Base-by-base conservation (phyloP, 1,140 invertebrate species). In the Drosophila varians region DNA sequence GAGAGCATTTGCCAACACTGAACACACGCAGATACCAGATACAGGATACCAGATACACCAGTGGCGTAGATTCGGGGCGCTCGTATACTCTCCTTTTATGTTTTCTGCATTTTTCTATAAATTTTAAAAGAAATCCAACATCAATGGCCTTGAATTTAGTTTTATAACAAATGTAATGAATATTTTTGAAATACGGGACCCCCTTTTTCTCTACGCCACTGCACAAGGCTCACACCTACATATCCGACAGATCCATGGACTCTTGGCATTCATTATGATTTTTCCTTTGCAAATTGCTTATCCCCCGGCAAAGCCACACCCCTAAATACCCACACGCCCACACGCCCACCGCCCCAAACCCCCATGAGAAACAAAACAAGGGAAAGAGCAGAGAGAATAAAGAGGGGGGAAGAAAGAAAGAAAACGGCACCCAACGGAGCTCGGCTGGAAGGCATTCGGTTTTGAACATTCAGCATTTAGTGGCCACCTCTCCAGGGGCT, bases 1-100 rank as follows among this genome's bases (percentile, higher is more conserved):
- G 31, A 42, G 31, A 53, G 34, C 49, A 56, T 69, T 78, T 49
- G 54, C 62, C 70, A 78, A 79, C 64, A 79, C 76, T 51, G 49
- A 49, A 53, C 31, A 68, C 45, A 69, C 18, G 14, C 25, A 54
- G 31, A 18, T 38, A 40, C 26, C 28, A 31, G 6, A 11, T 3
- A 31, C 36, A 38, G 36, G 14, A 38, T 16, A 12, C 36, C 14
- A 12, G 14, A 38, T 16, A 12, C 36, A 34, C n/a, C 28, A 61
- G 54, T 18, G 38, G 38, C 38, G 38, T 42, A 19, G 14, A n/a
- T 4, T 7, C 12, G 36, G 16, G 18, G 18, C 2, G 16, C 16
- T 42, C 11, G 1, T 18, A 36, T n/a, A n/a, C n/a, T n/a, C n/a
- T n/a, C n/a, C n/a, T n/a, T n/a, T n/a, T n/a, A n/a, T n/a, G n/a